Evolutionary conservation across 1,140 invertebrate species (phyloP).

Genomic region (Caenorhabditis remanei): DNA sequence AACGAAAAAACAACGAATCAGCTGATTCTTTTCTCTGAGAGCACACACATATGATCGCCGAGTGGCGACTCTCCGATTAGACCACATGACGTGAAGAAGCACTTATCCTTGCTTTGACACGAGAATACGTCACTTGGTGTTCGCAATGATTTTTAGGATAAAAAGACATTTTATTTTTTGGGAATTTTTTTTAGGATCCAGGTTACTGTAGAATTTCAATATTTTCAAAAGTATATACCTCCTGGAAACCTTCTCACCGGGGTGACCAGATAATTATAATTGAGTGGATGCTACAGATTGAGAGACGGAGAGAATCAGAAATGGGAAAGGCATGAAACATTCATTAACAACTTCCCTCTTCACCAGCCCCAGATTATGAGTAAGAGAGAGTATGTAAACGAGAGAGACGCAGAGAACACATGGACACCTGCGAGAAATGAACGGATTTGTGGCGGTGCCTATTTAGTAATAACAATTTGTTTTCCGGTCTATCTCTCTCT

Average conservation of each 20-base stretch:
- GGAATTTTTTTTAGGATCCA: too few species aligned
- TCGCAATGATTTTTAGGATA: too few species aligned
- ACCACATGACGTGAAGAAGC: conserved; percentile 40
- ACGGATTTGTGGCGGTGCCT: conserved; percentile 39
- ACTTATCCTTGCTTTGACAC: not conserved
- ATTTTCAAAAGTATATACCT: too few species aligned
- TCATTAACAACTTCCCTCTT: conserved; percentile 38
- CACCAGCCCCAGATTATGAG: not conserved
- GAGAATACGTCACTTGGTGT: not conserved
- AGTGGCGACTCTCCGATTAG: conserved; percentile 40
- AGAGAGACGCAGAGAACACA: not conserved
- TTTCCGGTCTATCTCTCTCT: conserved; percentile 28
- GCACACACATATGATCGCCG: conserved; percentile 18
- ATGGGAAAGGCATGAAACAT: conserved; percentile 16
- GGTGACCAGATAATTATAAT: conserved; percentile 8
- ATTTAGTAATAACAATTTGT: conserved; percentile 55
- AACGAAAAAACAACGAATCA: conserved; percentile 15
- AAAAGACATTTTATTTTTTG: too few species aligned
- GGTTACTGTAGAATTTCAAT: too few species aligned
- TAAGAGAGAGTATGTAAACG: not conserved
- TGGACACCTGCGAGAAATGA: conserved; percentile 28
- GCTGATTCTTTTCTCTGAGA: conserved; percentile 12
- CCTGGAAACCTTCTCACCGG: not conserved
- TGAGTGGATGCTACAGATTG: not conserved
- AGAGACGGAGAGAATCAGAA: not conserved